phyloP scores from a whole-genome alignment of 2,113 vertebrate genomes.

The Cinclus mexicanus region DNA sequence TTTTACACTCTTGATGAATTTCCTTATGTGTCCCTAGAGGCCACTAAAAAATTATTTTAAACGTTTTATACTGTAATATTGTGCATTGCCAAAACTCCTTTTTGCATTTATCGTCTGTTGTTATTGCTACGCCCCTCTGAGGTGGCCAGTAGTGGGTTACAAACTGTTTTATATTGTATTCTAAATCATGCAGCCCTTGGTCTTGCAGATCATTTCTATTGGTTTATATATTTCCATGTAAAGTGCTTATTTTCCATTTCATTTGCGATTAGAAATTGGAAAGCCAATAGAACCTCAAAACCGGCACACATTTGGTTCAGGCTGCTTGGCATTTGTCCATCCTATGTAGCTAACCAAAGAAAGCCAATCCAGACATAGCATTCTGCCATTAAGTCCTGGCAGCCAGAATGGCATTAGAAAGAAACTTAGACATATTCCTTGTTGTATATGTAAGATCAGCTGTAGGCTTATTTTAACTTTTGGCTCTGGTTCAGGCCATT shows the following conservation, averaged over 20 bases:
- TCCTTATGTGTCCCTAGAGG: neutral
- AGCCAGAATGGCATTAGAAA: neutral
- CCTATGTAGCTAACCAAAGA: neutral
- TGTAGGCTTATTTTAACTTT: neutral
- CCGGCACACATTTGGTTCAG: neutral
- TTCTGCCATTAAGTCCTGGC: neutral
- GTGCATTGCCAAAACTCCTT: neutral
- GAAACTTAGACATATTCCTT: neutral
- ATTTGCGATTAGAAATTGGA: neutral
- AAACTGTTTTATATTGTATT: constrained; percentile 10
- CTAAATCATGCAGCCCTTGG: neutral
- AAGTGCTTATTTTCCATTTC: neutral
- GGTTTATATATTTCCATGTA: neutral
- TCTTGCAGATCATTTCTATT: neutral
- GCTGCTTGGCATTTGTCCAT: neutral
- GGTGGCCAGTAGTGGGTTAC: neutral
- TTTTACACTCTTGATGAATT: neutral
- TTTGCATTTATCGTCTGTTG: neutral
- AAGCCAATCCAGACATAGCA: neutral
- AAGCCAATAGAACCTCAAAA: constrained; percentile 9
- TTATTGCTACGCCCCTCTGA: neutral
- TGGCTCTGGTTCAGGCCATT: neutral
- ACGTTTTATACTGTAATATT: neutral
- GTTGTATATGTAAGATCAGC: neutral
- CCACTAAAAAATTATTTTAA: neutral